Conservation (phyloP, 2,888 invertebrate genomes). For the Coronaproctus castanopsis region DNA sequence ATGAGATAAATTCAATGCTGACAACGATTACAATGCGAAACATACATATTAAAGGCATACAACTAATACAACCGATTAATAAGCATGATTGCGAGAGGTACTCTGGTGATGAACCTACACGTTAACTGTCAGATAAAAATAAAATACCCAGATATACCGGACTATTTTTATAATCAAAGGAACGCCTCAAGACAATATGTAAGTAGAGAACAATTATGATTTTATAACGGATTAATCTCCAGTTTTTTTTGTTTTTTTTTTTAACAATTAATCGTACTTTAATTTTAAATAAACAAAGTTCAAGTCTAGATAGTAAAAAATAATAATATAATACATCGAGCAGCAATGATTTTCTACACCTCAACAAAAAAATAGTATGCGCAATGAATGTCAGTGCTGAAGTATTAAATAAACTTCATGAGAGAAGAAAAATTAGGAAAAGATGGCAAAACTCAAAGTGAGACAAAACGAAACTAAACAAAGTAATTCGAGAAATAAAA, state of each 20-base stretch:
- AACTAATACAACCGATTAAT: background rate
- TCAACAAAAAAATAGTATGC: background rate
- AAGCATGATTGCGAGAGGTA: background rate
- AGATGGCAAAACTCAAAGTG: background rate
- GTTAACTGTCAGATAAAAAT: background rate
- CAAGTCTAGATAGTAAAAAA: background rate
- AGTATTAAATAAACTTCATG: background rate
- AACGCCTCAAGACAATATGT: background rate
- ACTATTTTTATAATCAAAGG: background rate
- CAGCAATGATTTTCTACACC: background rate
- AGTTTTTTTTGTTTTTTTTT: no score
- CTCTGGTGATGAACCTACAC: background rate
- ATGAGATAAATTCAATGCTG: no score
- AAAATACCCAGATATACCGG: background rate
- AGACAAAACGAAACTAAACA: background rate
- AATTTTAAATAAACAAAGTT: background rate
- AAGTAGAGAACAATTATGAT: background rate
- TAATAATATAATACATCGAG: background rate
- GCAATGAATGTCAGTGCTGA: background rate
- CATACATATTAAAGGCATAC: no score
- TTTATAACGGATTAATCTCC: background rate
- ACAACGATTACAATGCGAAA: no score
- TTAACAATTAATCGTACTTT: background rate
- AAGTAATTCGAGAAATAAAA: background rate
- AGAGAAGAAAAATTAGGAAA: background rate